A percentile compares a stretch with the other conserved stretches of the same genome.
These are phyloP conservation scores for Dolomedes plantarius DNA, from an alignment of 2,888 invertebrate genomes.

Conservation along the genomic window DNA sequence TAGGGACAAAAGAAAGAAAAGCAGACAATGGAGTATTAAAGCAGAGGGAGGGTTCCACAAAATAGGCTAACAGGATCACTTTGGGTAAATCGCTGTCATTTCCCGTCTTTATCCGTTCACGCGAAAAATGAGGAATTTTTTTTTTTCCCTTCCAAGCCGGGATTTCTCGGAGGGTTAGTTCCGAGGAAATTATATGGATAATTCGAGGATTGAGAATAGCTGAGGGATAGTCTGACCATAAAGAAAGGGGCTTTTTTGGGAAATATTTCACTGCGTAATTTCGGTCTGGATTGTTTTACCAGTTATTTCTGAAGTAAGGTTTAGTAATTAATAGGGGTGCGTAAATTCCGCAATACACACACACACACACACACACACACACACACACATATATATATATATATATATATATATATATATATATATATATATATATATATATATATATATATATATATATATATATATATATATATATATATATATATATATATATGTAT, in stretches of 20 bases:
- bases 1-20: not conserved
- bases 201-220: not conserved
- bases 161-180: conserved; percentile 15
- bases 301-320: no score
- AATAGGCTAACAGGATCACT: conserved; percentile 30
- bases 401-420: no score
- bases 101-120: conserved; percentile 50
- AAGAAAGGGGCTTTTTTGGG: not conserved
- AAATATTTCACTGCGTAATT: not conserved
- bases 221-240: not conserved
- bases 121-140: conserved; percentile 29
- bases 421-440: no score
- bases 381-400: no score
- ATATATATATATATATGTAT: no score
- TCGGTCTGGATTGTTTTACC: no score
- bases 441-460: no score
- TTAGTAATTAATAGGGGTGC: no score
- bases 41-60: not conserved
- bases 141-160: not conserved
- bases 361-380: no score
- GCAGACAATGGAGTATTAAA: conserved; percentile 2
- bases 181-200: conserved; percentile 35
- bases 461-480: no score
- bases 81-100: conserved; percentile 59
- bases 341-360: no score